Evolutionary conservation across 1,140 invertebrate genomes (phyloP).

Genomic region (Drosophila nasuta): DNA sequence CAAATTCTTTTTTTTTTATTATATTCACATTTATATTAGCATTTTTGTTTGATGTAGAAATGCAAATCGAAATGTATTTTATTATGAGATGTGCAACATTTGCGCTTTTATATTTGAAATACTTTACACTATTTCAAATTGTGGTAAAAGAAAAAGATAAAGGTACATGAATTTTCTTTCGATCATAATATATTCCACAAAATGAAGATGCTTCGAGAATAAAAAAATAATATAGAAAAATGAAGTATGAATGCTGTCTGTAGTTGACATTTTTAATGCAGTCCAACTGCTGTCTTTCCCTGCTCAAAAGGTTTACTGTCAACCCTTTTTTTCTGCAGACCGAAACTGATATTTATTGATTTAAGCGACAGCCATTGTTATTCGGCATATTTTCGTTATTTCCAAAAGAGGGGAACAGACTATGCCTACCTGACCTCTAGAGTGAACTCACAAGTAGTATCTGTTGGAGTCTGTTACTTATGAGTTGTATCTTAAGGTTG

Average conservation of each 20-base stretch:
- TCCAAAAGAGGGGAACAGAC: not conserved
- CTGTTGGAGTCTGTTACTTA: slow-evolving; percentile 32
- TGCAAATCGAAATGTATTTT: slow-evolving; percentile 26
- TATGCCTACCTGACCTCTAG: slow-evolving; percentile 3
- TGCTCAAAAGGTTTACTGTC: slow-evolving; percentile 16
- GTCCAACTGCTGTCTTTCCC: not conserved
- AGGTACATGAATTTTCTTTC: not conserved
- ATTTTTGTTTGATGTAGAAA: slow-evolving; percentile 50
- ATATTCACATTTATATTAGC: slow-evolving; percentile 32
- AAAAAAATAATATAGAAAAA: not conserved
- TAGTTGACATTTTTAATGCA: not conserved
- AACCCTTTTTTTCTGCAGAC: slow-evolving; percentile 45
- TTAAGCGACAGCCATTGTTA: slow-evolving; percentile 59
- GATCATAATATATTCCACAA: not conserved
- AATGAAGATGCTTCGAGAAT: not conserved
- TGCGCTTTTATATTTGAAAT: not conserved
- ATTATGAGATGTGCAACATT: slow-evolving; percentile 27
- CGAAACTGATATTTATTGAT: slow-evolving; percentile 54
- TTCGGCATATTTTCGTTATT: slow-evolving; percentile 13
- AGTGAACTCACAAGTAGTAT: not conserved
- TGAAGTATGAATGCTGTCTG: not conserved
- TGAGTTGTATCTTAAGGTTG: slow-evolving; percentile 13
- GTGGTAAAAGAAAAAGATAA: not conserved
- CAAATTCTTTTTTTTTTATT: not conserved
- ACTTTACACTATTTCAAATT: not conserved